Evolutionary conservation across 1,140 invertebrate species (phyloP).

Genomic region (Hyposmocoma kahamanoa): DNA sequence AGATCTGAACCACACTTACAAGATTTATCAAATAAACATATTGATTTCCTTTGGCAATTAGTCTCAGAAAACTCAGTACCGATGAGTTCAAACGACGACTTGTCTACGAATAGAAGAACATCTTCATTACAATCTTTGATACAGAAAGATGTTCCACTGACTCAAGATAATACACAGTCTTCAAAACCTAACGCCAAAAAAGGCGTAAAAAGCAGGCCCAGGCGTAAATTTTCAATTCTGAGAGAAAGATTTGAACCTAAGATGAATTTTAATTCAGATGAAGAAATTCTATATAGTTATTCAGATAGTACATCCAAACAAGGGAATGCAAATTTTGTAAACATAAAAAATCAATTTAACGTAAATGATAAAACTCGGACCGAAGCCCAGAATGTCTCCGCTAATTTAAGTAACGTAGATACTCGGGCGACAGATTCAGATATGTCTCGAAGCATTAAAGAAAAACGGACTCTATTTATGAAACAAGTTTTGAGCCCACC

Average conservation of each 20-base stretch:
- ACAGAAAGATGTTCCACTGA: conserved; percentile 48
- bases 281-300: conserved; percentile 61
- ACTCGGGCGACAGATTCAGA: conserved; percentile 18
- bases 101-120: conserved; percentile 50
- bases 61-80: conserved; percentile 56
- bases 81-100: conserved; percentile 43
- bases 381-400: no score
- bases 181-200: conserved; percentile 60
- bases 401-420: no score
- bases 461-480: conserved; percentile 74
- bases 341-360: conserved; percentile 49
- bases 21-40: conserved; percentile 68
- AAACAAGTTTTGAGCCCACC: conserved; percentile 76
- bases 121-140: conserved; percentile 68
- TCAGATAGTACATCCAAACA: conserved; percentile 38
- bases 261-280: conserved; percentile 59
- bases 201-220: conserved; percentile 61
- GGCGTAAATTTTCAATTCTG: conserved; percentile 76
- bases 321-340: conserved; percentile 35
- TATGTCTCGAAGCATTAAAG: conserved; percentile 62
- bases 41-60: conserved; percentile 68
- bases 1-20: conserved; percentile 39
- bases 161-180: conserved; percentile 30
- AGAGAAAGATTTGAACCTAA: conserved; percentile 77
- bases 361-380: conserved; percentile 22